phyloP scores from a whole-genome alignment of 2,888 invertebrate genomes.

The Metallyticus violacea region DNA sequence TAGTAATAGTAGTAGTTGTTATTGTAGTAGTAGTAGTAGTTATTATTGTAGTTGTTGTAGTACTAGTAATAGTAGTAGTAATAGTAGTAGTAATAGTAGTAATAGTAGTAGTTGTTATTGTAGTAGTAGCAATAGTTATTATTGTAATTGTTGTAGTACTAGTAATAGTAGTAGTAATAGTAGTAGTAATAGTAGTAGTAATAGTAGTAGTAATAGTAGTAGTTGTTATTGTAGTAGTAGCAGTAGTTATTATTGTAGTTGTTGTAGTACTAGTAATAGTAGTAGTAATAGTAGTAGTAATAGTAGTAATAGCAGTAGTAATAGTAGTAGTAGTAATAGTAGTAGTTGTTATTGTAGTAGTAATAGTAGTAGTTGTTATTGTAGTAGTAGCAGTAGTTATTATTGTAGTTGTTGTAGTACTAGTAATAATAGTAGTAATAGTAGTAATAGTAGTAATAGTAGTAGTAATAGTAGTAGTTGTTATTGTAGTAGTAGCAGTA shows the following conservation, averaged over 20 bases:
- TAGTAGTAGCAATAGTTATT: not conserved
- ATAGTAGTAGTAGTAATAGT: not conserved
- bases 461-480: no score
- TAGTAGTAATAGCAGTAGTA: not conserved
- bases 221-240: not conserved
- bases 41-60: no score
- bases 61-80: not conserved
- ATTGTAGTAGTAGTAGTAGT: not conserved
- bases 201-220: not conserved
- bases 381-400: no score
- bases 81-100: not conserved
- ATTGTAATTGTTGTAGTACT: not conserved
- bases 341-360: no score
- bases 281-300: not conserved
- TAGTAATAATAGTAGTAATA: not conserved
- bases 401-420: no score
- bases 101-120: not conserved
- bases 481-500: no score
- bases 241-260: not conserved
- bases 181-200: not conserved
- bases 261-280: not conserved
- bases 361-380: no score
- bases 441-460: not conserved
- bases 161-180: not conserved
- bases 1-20: not conserved